Evolutionary conservation across 2,797 vertebrate species (phyloP).

Genomic region (Anguilla obscura): DNA sequence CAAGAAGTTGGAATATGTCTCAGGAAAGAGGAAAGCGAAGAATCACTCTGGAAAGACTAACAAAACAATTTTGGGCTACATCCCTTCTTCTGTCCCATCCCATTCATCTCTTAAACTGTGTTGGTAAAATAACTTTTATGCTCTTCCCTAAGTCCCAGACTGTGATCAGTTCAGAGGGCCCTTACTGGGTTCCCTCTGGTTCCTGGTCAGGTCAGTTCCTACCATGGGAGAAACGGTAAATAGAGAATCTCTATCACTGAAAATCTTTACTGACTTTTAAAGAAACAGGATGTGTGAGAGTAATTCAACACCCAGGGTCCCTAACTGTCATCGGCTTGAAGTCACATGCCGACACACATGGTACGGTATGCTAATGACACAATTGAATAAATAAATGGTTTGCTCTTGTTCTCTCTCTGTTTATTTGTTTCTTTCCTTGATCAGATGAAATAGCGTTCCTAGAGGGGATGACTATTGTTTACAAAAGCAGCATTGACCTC

Average conservation of each 20-base stretch:
- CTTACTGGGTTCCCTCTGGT: not conserved
- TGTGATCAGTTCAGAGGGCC: not conserved
- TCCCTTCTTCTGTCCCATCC: too few species aligned
- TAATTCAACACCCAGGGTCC: not conserved
- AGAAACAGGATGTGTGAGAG: not conserved
- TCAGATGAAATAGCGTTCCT: conserved; percentile 85
- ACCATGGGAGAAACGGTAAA: not conserved
- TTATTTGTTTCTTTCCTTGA: conserved; percentile 24
- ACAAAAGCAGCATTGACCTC: conserved; percentile 85
- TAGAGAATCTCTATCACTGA: not conserved
- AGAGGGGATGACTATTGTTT: conserved; percentile 86
- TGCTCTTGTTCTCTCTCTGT: conserved; percentile 18
- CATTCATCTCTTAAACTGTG: not conserved
- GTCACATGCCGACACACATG: not conserved
- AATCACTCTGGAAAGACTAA: not conserved
- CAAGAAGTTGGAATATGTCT: not conserved
- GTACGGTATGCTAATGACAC: not conserved
- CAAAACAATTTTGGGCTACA: not conserved
- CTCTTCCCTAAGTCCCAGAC: not conserved
- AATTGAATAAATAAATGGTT: not conserved
- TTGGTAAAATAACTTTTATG: not conserved
- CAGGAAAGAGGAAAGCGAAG: not conserved
- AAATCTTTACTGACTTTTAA: not conserved
- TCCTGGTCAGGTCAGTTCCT: not conserved
- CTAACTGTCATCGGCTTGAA: not conserved